Evolutionary conservation across 1,140 invertebrate genomes (phyloP), one percentile per base, ranked within the genome.

Genomic region (Magallana gigas): DNA sequence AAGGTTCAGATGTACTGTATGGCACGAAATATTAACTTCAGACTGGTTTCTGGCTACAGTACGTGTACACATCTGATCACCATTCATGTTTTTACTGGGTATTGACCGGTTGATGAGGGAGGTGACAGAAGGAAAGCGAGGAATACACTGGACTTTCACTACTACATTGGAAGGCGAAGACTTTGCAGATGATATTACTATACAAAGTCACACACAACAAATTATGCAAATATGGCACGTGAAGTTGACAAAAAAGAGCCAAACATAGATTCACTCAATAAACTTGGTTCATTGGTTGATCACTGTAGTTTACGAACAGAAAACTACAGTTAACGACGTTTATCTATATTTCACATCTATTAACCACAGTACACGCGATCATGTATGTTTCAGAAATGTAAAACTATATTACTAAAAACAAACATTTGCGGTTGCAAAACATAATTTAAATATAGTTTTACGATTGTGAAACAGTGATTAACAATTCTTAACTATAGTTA

Each of bases 101-200:
- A 84, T 84, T 58, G 57, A 84, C n/a, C 59, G 58, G 83, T 58
- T 59, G 57, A 84, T 84, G 83, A 59, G 57, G 23, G 82, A 81
- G 88, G 5, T 84, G 88, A 62, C 84, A 91, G 8, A 57, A 83
- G 6, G 59, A 60, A 48, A 48, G n/a, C 57, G 57, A 57, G 82
- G n/a, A 84, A 23, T 84, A 58, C 82, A 84, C 18, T 59, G 82
- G 82, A 84, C 57, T 5, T 59, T 84, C 59, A 8, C 82, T 57
- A 58, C 82, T 84, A 11, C 36, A 57, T 8, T 59, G 56, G 57
- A 84, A 18, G 57, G 59, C 82, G 59, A 59, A 71, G 23, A 23
- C 29, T 85, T 85, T 57, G 62, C 87, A 56, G 80, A 88, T 57
- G 84, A 88, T 29, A 64, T 88, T 5, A 80, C 36, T 58, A 83